Conservation (phyloP, 2,888 invertebrate species). For the Stenotaenia linearis region DNA sequence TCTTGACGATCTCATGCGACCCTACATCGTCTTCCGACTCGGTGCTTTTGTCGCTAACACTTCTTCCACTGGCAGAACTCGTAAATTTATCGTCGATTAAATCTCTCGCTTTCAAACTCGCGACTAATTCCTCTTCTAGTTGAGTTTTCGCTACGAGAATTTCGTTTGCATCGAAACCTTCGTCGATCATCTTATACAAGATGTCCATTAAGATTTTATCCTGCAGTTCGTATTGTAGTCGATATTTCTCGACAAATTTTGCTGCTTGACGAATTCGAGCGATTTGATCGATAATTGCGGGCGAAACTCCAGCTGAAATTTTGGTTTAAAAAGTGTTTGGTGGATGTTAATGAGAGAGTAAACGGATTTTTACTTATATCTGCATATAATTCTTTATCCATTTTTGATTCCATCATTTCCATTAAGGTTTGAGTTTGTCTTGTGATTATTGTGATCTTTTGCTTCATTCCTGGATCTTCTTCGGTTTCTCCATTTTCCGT, state of each 20-base stretch:
- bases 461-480: background rate
- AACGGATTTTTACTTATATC: slow-evolving; percentile 20
- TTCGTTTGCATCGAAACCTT: slow-evolving; percentile 8
- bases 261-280: background rate
- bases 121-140: background rate
- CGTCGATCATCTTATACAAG: background rate
- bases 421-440: background rate
- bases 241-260: slow-evolving; percentile 14
- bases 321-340: too few species aligned
- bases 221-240: background rate
- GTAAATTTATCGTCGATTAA: background rate
- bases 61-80: background rate
- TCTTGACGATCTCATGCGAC: background rate
- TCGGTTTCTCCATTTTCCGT: background rate
- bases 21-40: background rate
- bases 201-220: background rate
- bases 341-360: too few species aligned
- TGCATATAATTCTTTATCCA: slow-evolving; percentile 19
- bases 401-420: slow-evolving; percentile 6
- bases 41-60: background rate
- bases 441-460: background rate
- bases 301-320: background rate
- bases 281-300: background rate
- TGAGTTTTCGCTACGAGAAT: background rate
- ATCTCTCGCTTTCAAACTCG: background rate